phyloP scores from a whole-genome alignment of 2,888 invertebrate genomes.

The Clusia tigrina region DNA sequence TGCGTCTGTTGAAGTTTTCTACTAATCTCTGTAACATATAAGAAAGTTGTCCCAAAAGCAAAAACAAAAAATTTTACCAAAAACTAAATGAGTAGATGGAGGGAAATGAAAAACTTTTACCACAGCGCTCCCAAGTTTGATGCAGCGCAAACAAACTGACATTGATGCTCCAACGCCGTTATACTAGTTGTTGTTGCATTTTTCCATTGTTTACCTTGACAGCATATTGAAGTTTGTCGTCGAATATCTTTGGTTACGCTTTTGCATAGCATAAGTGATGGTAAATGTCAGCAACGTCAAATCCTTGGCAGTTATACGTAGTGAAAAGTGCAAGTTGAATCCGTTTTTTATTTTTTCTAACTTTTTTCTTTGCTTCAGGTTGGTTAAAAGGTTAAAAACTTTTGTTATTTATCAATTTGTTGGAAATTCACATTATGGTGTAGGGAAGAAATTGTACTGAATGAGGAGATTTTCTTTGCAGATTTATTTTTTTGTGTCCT shows the following conservation, averaged over 20 bases:
- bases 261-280: constrained; percentile 5
- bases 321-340: background rate
- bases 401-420: constrained; percentile 8
- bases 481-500: too few species aligned
- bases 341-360: background rate
- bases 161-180: background rate
- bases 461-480: too few species aligned
- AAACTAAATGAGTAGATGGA: too few species aligned
- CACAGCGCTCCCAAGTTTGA: background rate
- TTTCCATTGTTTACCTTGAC: constrained; percentile 1
- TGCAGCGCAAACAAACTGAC: background rate
- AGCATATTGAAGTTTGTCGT: constrained; percentile 6
- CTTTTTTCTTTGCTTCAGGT: background rate
- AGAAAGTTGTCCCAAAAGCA: too few species aligned
- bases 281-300: constrained; percentile 1
- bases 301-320: background rate
- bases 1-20: too few species aligned
- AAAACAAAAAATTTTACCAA: constrained; percentile 1
- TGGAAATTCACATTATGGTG: background rate
- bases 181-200: constrained; percentile 1
- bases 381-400: background rate
- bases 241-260: background rate
- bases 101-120: background rate
- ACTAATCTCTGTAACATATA: too few species aligned
- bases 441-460: too few species aligned